phyloP scores from a whole-genome alignment of 2,797 vertebrate species.

The Furcifer pardalis region DNA sequence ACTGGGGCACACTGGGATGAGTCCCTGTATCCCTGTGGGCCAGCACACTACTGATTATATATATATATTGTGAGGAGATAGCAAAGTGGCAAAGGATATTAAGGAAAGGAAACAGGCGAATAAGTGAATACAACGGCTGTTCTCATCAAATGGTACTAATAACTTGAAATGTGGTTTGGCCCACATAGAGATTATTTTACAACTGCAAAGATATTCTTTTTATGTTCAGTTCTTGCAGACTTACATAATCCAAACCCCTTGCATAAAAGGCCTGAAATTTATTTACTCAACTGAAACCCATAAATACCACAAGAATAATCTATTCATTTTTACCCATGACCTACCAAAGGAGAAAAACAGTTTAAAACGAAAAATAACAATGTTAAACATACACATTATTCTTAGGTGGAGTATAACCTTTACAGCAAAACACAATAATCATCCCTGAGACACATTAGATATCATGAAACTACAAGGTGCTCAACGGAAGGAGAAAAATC shows the following conservation, averaged over 20 bases:
- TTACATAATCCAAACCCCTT: neutral
- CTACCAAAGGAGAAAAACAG: neutral
- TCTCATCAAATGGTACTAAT: neutral
- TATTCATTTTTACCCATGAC: neutral
- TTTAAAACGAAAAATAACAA: neutral
- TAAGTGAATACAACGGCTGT: neutral
- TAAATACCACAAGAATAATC: too few species aligned
- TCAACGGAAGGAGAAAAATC: slow-evolving; percentile 22
- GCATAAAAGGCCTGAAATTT: neutral
- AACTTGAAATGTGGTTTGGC: neutral
- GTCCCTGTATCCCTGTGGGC: too few species aligned
- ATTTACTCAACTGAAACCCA: neutral
- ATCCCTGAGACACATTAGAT: neutral
- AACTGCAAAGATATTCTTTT: neutral
- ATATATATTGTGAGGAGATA: neutral
- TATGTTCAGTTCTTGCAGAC: neutral
- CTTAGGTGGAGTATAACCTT: neutral
- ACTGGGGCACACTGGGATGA: too few species aligned
- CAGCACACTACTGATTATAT: too few species aligned
- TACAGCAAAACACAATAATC: neutral
- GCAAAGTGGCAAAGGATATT: too few species aligned
- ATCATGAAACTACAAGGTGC: neutral
- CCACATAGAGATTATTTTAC: neutral
- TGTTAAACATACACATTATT: slow-evolving; percentile 25
- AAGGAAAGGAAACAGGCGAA: neutral